Evolutionary conservation across 2,888 invertebrate genomes (phyloP).

Genomic region (Papilio gigon): DNA sequence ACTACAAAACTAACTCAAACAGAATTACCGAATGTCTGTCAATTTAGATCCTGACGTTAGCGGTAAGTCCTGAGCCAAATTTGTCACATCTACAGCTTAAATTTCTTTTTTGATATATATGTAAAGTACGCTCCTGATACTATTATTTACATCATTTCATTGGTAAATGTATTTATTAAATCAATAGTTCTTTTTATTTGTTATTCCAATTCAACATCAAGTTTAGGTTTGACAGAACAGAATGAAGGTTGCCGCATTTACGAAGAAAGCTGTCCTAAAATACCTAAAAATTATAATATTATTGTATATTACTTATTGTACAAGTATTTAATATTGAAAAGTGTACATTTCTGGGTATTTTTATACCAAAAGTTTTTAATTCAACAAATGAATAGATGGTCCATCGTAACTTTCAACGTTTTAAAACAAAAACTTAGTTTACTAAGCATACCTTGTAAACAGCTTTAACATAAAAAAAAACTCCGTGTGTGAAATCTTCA

Average conservation of each 20-base stretch:
- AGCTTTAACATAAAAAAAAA: background rate
- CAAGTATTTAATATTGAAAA: background rate
- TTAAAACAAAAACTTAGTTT: background rate
- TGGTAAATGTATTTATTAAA: background rate
- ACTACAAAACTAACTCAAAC: slow-evolving; percentile 27
- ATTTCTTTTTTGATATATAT: slow-evolving; percentile 6
- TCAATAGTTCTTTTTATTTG: slow-evolving; percentile 2
- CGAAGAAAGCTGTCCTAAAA: background rate
- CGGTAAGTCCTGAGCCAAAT: background rate
- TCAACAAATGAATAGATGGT: background rate
- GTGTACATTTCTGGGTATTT: background rate
- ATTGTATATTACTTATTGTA: too few species aligned
- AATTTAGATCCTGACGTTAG: slow-evolving; percentile 37
- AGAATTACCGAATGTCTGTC: slow-evolving; percentile 35
- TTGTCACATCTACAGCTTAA: background rate
- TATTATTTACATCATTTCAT: background rate
- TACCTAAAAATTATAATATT: background rate
- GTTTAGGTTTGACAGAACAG: background rate
- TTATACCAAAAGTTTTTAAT: background rate
- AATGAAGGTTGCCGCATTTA: background rate
- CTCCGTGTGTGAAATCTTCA: too few species aligned
- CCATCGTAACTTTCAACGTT: background rate
- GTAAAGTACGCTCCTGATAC: background rate
- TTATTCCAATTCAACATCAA: background rate
- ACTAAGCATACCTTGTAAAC: background rate